Evolutionary conservation across 2,113 vertebrate genomes (phyloP).

Genomic region (Xiphophorus couchianus): DNA sequence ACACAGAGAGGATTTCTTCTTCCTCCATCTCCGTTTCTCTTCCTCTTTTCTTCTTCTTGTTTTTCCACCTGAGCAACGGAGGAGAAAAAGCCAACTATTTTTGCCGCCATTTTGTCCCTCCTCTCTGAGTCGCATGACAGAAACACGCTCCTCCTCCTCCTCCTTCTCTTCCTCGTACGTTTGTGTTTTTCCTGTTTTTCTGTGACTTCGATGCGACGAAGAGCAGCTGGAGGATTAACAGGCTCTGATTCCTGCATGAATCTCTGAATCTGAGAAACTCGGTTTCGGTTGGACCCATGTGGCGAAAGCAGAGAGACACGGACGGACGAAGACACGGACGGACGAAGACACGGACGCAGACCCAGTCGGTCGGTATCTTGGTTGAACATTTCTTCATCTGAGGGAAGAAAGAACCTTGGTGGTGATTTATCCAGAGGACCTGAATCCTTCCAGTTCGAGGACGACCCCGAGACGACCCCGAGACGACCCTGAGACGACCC

Average conservation of each 20-base stretch:
- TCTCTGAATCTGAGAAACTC: conserved; percentile 24
- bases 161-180: too few relatives aligned
- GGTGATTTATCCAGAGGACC: background rate
- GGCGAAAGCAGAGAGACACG: background rate
- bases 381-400: too few relatives aligned
- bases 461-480: too few relatives aligned
- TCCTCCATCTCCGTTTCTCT: background rate
- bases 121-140: background rate
- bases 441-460: background rate
- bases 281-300: conserved; percentile 4
- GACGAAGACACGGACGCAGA: too few relatives aligned
- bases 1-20: conserved; percentile 21
- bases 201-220: background rate
- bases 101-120: conserved; percentile 59
- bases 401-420: background rate
- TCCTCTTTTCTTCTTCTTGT: conserved; percentile 3
- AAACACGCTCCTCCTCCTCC: background rate
- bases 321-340: too few relatives aligned
- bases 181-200: conserved; percentile 5
- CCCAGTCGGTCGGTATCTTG: background rate
- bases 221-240: background rate
- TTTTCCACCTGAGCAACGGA: conserved; percentile 14
- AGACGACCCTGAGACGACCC: too few relatives aligned
- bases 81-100: conserved; percentile 34
- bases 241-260: conserved; percentile 21